Conservation (phyloP, 2,113 vertebrate genomes). For the Engraulis encrasicolus region DNA sequence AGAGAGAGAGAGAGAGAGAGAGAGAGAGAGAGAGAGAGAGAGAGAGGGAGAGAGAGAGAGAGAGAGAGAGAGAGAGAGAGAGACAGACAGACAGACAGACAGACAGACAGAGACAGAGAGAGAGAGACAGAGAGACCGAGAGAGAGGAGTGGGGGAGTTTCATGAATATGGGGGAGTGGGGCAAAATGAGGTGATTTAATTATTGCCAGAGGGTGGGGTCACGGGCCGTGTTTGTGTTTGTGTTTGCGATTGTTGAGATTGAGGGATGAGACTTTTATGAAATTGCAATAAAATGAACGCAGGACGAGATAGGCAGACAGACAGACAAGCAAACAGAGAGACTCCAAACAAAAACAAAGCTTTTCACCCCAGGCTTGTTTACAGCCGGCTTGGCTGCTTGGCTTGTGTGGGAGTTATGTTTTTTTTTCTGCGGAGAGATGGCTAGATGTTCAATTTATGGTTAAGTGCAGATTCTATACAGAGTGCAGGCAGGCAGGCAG, state of each 20-base stretch:
- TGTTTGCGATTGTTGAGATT: slow-evolving; percentile 2
- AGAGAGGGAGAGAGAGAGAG: slow-evolving; percentile 38
- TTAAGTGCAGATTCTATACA: background rate
- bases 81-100: slow-evolving; percentile 4
- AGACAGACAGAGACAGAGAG: slow-evolving; percentile 9
- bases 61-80: background rate
- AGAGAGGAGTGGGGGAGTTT: background rate
- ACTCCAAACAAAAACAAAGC: slow-evolving; percentile 7
- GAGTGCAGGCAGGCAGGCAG: background rate
- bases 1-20: slow-evolving; percentile 20
- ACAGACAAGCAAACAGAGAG: slow-evolving; percentile 21
- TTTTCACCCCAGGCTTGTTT: background rate
- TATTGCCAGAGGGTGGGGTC: slow-evolving; percentile 31
- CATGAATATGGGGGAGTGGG: background rate
- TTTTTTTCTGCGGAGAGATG: background rate
- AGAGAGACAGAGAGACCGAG: slow-evolving; percentile 37
- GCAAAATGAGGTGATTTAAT: slow-evolving; percentile 1
- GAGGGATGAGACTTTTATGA: background rate
- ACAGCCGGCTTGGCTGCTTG: background rate
- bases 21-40: slow-evolving; percentile 15
- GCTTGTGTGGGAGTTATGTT: background rate
- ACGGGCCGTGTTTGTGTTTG: background rate
- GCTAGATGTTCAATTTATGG: background rate
- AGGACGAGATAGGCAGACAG: slow-evolving; percentile 21
- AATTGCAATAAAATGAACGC: background rate